phyloP scores from a whole-genome alignment of 2,113 vertebrate genomes.

The Proterorhinus semilunaris region DNA sequence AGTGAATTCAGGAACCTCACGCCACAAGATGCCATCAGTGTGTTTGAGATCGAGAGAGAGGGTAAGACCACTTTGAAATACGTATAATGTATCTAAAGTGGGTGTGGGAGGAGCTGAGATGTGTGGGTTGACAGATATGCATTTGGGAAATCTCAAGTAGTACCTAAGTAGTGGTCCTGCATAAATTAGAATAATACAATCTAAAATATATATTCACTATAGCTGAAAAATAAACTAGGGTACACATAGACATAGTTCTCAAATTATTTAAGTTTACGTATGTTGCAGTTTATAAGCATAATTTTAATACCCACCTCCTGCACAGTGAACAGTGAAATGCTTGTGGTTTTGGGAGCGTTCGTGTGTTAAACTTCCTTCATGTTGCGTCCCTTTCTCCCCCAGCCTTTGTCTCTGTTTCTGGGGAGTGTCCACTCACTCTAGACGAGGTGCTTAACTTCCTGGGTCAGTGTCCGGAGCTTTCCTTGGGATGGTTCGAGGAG shows the following conservation, averaged over 20 bases:
- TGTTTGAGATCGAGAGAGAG: conserved; percentile 82
- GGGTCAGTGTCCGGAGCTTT: conserved; percentile 76
- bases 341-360: background rate
- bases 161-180: no score
- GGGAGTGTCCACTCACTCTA: conserved; percentile 78
- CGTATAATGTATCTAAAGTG: no score
- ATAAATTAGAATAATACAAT: no score
- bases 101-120: no score
- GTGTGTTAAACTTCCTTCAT: background rate
- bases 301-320: no score
- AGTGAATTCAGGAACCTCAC: conserved; percentile 82
- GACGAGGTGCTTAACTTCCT: conserved; percentile 78
- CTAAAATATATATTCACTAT: no score
- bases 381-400: conserved; percentile 1
- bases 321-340: background rate
- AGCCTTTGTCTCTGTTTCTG: conserved; percentile 81
- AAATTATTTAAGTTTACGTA: no score
- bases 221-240: background rate
- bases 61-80: conserved; percentile 47
- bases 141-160: no score
- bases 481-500: conserved; percentile 81
- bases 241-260: no score
- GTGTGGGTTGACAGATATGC: no score
- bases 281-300: no score
- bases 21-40: conserved; percentile 79